Evolutionary conservation across 2,888 invertebrate species (phyloP).

Genomic region (Melangyna quadrimaculata): DNA sequence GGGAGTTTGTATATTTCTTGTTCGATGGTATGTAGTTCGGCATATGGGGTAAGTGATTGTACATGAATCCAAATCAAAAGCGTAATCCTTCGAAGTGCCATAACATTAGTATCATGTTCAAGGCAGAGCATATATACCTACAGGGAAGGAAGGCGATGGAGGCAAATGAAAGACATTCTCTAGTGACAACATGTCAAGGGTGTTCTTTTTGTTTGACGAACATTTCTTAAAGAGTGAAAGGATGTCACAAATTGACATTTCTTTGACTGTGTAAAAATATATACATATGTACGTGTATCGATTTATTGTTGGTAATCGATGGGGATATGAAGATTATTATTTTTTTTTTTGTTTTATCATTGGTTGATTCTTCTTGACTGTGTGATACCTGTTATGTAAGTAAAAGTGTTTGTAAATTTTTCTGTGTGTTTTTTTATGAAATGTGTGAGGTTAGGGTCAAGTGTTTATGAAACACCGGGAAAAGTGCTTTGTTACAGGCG

Average conservation of each 20-base stretch:
- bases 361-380: neutral
- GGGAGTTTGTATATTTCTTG: conserved; percentile 19
- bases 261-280: neutral
- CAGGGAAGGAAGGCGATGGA: neutral
- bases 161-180: conserved; percentile 8
- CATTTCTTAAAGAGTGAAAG: neutral
- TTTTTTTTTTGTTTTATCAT: neutral
- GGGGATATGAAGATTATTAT: neutral
- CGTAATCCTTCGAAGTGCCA: conserved; percentile 42
- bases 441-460: too few species aligned
- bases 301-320: neutral
- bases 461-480: too few species aligned
- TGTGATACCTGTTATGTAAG: neutral
- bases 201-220: conserved; percentile 4
- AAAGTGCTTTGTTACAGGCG: too few species aligned
- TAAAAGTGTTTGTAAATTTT: too few species aligned
- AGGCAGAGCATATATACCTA: neutral
- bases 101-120: conserved; percentile 50
- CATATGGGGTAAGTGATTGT: conserved; percentile 56
- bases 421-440: too few species aligned
- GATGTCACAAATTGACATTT: neutral
- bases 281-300: neutral
- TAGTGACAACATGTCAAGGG: conserved; percentile 26
- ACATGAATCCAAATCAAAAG: conserved; percentile 33
- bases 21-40: conserved; percentile 5